Base-by-base conservation (phyloP, 2,113 vertebrate species). In the Pygoscelis antarcticus region DNA sequence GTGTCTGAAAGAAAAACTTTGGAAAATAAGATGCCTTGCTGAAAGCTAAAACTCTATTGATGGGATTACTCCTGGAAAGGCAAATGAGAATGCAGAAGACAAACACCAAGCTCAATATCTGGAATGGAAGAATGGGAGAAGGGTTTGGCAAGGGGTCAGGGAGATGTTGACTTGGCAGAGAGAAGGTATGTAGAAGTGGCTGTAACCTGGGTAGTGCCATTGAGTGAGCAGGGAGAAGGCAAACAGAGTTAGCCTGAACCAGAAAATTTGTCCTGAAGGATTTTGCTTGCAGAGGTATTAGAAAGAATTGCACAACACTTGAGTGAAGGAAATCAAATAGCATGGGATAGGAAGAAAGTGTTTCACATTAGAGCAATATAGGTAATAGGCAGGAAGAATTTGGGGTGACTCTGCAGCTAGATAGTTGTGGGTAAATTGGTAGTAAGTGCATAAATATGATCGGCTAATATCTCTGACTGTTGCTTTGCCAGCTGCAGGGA, bases 1-100 rank as follows among this genome's bases (percentile, higher is more conserved):
- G 40, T 60, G 49, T 52, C 74, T 82, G 81, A 81, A 96, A 93
- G 54, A 80, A 93, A 89, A 94, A 85, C 64, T 80, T 55, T n/a
- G 58, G 79, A 95, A 92, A 94, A 87, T 72, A 75, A 85, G 58
- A 90, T 42, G 12, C 46, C 55, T 95, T 86, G 64, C 44, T 86
- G 88, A 77, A 96, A 94, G 70, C 58, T 85, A 32, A 90, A 88
- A 58, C 40, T 17, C 66, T 83, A 2, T 58, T 91, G 81, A 66
- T 44, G 38, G 68, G 71, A 83, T 95, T 91, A 83, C 10, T 79
- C n/a, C 55, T 38, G 30, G 71, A 79, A 95, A 93, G 78, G 78
- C 77, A 79, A 94, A 91, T 62, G 66, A 91, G 70, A 91, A 85
- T 74, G 49, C 75, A 69, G 58, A 79, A 85, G 62, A 27, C 54